Evolutionary conservation across 2,113 vertebrate species (phyloP).

Genomic region (Amia ocellicauda): DNA sequence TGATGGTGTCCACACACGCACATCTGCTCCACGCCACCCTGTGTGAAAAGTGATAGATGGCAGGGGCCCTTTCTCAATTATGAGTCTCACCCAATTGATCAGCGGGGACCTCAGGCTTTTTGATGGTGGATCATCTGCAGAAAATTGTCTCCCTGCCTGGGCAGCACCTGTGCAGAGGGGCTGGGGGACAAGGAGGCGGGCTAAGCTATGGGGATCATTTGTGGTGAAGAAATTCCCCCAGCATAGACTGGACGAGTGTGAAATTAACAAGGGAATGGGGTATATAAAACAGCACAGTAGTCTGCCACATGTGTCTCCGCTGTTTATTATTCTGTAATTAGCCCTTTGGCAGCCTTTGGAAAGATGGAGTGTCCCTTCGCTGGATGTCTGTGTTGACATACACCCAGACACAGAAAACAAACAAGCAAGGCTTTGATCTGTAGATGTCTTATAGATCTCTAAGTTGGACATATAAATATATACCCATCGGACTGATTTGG

Average conservation of each 20-base stretch:
- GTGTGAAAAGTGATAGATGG: background rate
- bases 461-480: constrained; percentile 12
- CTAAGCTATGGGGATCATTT: background rate
- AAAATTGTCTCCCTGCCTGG: constrained; percentile 5
- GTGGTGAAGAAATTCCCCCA: background rate
- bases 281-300: constrained; percentile 6
- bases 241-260: background rate
- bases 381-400: constrained; percentile 44
- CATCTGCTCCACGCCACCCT: constrained; percentile 5
- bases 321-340: constrained; percentile 48
- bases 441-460: constrained; percentile 23
- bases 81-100: background rate
- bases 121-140: constrained; percentile 4
- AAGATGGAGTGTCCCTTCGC: constrained; percentile 29
- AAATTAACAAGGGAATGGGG: constrained; percentile 13
- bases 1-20: background rate
- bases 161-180: background rate
- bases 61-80: constrained; percentile 6
- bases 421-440: constrained; percentile 23
- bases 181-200: background rate
- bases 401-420: constrained; percentile 40
- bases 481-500: constrained; percentile 14
- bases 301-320: background rate
- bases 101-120: constrained; percentile 1
- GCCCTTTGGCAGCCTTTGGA: constrained; percentile 48